These are phyloP conservation scores for Neotragus moschatus DNA, from an alignment of 2,113 vertebrate genomes.

Conservation along the genomic window DNA sequence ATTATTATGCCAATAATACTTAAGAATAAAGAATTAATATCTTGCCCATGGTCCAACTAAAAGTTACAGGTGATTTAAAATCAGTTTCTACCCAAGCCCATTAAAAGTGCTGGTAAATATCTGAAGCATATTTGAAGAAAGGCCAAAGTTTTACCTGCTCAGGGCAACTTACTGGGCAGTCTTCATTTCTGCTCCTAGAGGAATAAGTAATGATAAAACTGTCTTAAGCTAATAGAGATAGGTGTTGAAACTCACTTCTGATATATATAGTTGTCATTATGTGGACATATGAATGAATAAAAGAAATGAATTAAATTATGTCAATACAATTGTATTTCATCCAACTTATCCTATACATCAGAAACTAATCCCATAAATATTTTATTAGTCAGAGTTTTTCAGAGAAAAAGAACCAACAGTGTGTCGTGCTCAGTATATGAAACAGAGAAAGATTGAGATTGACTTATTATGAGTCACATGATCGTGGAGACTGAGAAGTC, in stretches of 20 bases:
- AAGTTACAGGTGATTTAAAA: background rate
- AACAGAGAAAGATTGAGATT: background rate
- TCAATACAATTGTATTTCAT: background rate
- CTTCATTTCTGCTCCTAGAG: background rate
- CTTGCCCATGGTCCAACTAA: background rate
- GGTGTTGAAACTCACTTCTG: background rate
- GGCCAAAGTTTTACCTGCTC: background rate
- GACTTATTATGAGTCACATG: background rate
- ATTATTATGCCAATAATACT: background rate
- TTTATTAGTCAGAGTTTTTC: background rate
- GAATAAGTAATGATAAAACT: background rate
- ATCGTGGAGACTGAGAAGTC: background rate
- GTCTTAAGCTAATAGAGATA: background rate
- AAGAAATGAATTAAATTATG: background rate
- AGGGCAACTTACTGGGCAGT: background rate
- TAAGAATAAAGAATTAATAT: background rate
- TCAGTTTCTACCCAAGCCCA: background rate
- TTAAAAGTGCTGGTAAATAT: background rate
- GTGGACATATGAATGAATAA: background rate
- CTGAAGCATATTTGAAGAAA: background rate
- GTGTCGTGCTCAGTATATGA: background rate
- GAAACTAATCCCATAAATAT: background rate
- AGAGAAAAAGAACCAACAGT: background rate
- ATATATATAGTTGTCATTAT: background rate
- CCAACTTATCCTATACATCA: background rate